Conservation (phyloP, 2,113 vertebrate genomes). For the Elephas maximus region DNA sequence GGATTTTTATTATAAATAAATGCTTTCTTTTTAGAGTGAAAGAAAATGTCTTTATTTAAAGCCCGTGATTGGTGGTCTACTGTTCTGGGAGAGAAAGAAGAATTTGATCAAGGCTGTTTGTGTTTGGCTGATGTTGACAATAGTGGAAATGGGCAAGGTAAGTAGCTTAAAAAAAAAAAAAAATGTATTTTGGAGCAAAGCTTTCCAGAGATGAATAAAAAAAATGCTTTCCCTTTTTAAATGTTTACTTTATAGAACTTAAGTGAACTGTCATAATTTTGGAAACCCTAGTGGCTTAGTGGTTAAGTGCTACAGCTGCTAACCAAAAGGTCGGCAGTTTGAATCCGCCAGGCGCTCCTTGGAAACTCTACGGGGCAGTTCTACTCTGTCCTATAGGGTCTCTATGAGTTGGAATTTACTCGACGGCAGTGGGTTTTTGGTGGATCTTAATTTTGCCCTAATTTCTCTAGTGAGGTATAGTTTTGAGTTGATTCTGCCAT, state of each 20-base stretch:
- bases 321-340: too few relatives aligned
- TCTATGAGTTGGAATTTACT: too few relatives aligned
- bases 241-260: background rate
- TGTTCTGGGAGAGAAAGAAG: constrained; percentile 95
- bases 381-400: too few relatives aligned
- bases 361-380: too few relatives aligned
- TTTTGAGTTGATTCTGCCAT: constrained; percentile 32
- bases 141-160: constrained; percentile 94
- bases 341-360: too few relatives aligned
- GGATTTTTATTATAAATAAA: constrained; percentile 65
- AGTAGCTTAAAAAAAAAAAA: constrained; percentile 58
- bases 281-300: too few relatives aligned
- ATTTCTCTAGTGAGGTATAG: background rate
- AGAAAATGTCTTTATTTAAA: constrained; percentile 98
- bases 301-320: too few relatives aligned
- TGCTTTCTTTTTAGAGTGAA: constrained; percentile 83
- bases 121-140: constrained; percentile 98
- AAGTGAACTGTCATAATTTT: background rate
- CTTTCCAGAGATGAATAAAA: background rate
- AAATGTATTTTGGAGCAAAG: background rate
- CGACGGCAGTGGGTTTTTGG: too few relatives aligned
- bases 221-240: constrained; percentile 16
- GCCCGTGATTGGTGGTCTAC: constrained; percentile 98
- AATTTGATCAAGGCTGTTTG: constrained; percentile 98
- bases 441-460: background rate